These are phyloP conservation scores for Chitala chitala DNA, from an alignment of 2,113 vertebrate species.

Conservation along the genomic window DNA sequence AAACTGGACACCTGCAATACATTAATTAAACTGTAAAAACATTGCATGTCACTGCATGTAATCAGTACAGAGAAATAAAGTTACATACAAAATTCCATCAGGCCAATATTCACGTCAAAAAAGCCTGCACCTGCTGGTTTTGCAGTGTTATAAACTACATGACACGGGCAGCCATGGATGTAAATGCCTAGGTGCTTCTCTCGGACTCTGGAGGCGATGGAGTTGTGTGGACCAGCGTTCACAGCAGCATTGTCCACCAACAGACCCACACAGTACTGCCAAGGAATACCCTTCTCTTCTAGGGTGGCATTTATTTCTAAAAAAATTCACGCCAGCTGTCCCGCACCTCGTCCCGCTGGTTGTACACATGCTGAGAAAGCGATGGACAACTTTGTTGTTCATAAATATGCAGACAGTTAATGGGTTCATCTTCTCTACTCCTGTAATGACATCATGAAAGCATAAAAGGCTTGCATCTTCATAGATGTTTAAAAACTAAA, in stretches of 20 bases:
- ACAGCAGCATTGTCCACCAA: background rate
- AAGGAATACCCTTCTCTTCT: slow-evolving; percentile 6
- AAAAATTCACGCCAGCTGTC: background rate
- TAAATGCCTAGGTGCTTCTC: slow-evolving; percentile 4
- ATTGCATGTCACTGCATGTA: slow-evolving; percentile 1
- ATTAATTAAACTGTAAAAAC: slow-evolving; percentile 11
- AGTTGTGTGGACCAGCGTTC: slow-evolving; percentile 10
- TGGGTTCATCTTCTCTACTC: slow-evolving; percentile 5
- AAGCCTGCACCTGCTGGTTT: slow-evolving; percentile 7
- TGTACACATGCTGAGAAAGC: background rate
- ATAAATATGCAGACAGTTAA: background rate
- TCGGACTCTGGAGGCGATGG: background rate
- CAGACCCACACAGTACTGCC: background rate
- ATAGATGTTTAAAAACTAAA: background rate
- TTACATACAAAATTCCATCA: slow-evolving; percentile 3
- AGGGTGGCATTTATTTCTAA: slow-evolving; percentile 4
- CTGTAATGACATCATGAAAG: background rate
- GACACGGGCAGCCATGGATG: slow-evolving; percentile 22
- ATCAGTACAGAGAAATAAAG: slow-evolving; percentile 13
- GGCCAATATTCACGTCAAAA: slow-evolving; percentile 10
- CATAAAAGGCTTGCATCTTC: background rate
- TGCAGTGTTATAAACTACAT: slow-evolving; percentile 19
- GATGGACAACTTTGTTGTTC: slow-evolving; percentile 1
- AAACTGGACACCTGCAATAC: slow-evolving; percentile 19
- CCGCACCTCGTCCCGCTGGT: background rate